Conservation (phyloP, 1,140 invertebrate species). For the Steinernema khuongi region DNA sequence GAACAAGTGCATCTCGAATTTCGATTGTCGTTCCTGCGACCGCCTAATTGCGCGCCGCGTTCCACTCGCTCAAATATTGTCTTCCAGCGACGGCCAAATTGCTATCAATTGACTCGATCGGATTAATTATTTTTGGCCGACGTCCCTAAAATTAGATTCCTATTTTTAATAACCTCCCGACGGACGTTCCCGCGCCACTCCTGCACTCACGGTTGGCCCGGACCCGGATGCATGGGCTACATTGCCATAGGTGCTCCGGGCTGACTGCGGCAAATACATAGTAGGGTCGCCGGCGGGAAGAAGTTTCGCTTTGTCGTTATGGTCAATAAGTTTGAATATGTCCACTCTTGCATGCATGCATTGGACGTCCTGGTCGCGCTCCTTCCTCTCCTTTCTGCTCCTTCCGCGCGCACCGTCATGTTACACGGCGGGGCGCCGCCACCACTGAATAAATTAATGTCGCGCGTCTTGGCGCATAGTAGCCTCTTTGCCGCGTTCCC, state of each 20-base stretch:
- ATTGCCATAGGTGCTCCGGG: no score
- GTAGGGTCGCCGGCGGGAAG: not conserved
- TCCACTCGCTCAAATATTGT: constrained; percentile 10
- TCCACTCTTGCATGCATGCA: constrained; percentile 14
- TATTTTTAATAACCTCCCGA: not conserved
- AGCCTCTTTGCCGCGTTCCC: not conserved
- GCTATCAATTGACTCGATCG: not conserved
- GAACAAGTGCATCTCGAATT: constrained; percentile 16
- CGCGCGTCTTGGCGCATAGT: constrained; percentile 8
- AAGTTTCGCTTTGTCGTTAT: constrained; percentile 10
- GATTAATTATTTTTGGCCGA: constrained; percentile 1
- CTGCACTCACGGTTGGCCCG: no score
- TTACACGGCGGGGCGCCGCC: constrained; percentile 8
- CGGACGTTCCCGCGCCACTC: no score
- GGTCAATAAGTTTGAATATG: constrained; percentile 17
- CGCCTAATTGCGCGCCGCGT: constrained; percentile 10
- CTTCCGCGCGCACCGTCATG: constrained; percentile 12
- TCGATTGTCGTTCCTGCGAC: not conserved
- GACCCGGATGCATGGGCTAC: no score
- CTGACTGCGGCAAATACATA: no score
- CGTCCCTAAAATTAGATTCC: not conserved
- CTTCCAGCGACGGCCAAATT: not conserved
- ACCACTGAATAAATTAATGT: constrained; percentile 11
- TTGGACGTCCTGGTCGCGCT: not conserved
- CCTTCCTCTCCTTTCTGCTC: constrained; percentile 8